Percentiles rank a stretch among this genome's conserved stretches.
Evolutionary conservation across 2,113 vertebrate species (phyloP).

Genomic region (Tragelaphus imberbis): DNA sequence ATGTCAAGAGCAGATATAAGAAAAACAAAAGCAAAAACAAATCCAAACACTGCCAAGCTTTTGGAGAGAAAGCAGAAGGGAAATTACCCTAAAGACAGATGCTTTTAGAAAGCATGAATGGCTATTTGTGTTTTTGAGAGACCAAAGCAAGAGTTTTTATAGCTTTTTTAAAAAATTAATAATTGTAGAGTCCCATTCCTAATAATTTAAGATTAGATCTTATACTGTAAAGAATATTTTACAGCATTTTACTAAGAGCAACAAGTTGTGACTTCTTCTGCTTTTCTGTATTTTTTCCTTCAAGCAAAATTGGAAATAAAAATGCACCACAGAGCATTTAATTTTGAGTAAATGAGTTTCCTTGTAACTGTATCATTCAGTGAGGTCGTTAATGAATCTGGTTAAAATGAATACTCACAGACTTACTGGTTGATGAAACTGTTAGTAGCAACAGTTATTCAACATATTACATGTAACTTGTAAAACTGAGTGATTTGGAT

Average conservation of each 20-base stretch:
- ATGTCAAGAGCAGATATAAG: neutral
- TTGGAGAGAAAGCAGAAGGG: neutral
- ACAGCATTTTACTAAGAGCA: neutral
- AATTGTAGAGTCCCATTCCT: neutral
- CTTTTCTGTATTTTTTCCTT: neutral
- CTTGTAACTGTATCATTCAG: neutral
- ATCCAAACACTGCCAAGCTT: neutral
- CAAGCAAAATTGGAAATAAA: neutral
- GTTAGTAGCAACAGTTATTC: neutral
- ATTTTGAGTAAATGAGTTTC: slow-evolving; percentile 14
- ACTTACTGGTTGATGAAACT: neutral
- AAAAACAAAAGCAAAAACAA: neutral
- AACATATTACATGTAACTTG: neutral
- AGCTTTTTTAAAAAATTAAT: neutral
- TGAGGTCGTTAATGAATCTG: neutral
- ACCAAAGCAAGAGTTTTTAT: neutral
- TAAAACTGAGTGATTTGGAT: neutral
- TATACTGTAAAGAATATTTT: neutral
- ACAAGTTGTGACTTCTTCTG: neutral
- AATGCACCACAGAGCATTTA: neutral
- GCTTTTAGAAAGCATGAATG: neutral
- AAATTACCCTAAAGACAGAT: neutral
- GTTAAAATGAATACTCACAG: neutral
- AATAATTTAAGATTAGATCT: neutral
- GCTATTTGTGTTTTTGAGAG: neutral